Percentiles rank a stretch among this genome's conserved stretches.
These are phyloP conservation scores for Neodiprion fabricii DNA, from an alignment of 1,140 invertebrate genomes.

Conservation along the genomic window DNA sequence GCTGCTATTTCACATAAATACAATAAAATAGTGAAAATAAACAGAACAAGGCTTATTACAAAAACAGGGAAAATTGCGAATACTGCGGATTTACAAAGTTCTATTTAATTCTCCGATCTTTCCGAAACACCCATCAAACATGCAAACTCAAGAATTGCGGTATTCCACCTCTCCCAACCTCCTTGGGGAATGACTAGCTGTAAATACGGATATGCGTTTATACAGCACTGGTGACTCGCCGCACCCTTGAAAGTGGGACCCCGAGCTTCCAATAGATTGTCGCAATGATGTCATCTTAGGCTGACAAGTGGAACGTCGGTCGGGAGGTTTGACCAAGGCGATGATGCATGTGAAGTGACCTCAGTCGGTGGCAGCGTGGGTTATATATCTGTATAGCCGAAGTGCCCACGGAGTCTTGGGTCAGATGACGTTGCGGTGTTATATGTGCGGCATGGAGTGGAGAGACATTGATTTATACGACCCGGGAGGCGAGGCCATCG, in stretches of 20 bases:
- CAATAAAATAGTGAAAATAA: too few species aligned
- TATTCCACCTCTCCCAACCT: too few species aligned
- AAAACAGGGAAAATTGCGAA: too few species aligned
- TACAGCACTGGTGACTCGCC: not conserved
- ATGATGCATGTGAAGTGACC: constrained; percentile 26
- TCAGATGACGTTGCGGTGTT: constrained; percentile 32
- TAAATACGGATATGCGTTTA: too few species aligned
- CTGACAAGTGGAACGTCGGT: not conserved
- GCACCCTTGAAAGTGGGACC: not conserved
- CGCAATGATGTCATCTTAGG: not conserved
- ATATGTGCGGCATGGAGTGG: constrained; percentile 35
- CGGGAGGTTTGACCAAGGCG: not conserved
- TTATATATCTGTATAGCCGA: constrained; percentile 30
- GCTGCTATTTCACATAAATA: too few species aligned
- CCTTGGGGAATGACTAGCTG: too few species aligned
- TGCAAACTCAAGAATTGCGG: too few species aligned
- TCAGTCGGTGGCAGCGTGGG: constrained; percentile 16
- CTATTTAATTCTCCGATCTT: too few species aligned
- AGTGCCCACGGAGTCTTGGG: constrained; percentile 28
- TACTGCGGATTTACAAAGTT: too few species aligned
- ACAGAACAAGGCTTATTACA: too few species aligned
- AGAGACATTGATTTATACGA: constrained; percentile 49
- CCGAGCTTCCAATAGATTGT: not conserved
- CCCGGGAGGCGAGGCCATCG: constrained; percentile 23
- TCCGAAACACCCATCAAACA: too few species aligned